These are phyloP conservation scores for Aricia artaxerxes DNA, from an alignment of 2,888 invertebrate species.

Conservation along the genomic window DNA sequence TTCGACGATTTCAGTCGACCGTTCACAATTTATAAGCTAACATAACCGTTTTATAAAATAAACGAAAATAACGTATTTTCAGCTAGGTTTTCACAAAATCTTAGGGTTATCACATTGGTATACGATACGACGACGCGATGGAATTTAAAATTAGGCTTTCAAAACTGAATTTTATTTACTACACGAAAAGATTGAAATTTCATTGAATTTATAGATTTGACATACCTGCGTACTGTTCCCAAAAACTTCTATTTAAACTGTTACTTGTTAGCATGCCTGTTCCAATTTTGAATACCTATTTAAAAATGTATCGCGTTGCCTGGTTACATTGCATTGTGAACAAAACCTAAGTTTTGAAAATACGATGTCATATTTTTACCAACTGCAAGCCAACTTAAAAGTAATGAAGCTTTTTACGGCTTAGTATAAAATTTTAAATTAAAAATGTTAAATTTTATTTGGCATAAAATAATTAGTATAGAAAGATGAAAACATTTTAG, in stretches of 20 bases:
- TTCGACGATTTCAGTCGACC: constrained; percentile 6
- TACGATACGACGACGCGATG: neutral
- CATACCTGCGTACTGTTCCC: too few species aligned
- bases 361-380: neutral
- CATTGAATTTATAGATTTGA: neutral
- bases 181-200: neutral
- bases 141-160: neutral
- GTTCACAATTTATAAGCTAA: constrained; percentile 21
- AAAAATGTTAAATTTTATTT: neutral
- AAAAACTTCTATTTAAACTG: too few species aligned
- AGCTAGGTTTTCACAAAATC: neutral
- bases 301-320: too few species aligned
- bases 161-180: neutral
- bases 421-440: neutral
- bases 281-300: too few species aligned
- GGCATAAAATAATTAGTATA: neutral
- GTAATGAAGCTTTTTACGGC: neutral
- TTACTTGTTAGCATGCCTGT: too few species aligned
- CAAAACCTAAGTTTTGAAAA: neutral
- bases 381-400: neutral
- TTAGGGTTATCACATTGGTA: too few species aligned
- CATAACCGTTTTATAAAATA: constrained; percentile 5
- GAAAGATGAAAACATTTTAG: too few species aligned
- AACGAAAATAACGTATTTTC: neutral
- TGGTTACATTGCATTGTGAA: too few species aligned